Evolutionary conservation across 2,797 vertebrate species (phyloP).

Genomic region (Cyclura pinguis): DNA sequence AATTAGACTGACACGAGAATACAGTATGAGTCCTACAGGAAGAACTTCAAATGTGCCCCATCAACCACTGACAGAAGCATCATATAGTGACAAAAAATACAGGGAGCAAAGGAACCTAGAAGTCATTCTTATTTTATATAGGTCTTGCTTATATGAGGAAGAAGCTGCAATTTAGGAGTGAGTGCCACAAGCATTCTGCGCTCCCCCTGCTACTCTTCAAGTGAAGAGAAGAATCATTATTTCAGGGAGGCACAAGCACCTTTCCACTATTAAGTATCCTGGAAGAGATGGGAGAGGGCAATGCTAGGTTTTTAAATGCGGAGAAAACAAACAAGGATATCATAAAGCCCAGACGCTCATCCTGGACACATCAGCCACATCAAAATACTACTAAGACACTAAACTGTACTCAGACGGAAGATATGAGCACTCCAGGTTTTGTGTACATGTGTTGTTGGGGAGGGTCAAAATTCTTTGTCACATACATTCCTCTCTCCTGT

Average conservation of each 20-base stretch:
- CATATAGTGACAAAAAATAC: background rate
- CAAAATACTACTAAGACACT: background rate
- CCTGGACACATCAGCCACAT: no score
- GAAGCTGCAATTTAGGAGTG: no score
- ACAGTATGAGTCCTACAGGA: background rate
- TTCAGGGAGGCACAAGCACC: background rate
- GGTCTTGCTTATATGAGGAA: background rate
- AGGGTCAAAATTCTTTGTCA: no score
- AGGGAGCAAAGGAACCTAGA: background rate
- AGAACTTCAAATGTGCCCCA: background rate
- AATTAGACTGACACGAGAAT: background rate
- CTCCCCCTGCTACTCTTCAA: no score
- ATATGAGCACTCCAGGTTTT: background rate
- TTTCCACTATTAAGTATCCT: background rate
- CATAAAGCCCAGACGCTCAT: background rate
- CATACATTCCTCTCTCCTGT: no score
- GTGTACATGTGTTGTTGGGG: no score
- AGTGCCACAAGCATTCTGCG: background rate
- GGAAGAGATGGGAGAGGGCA: background rate
- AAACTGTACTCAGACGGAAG: background rate
- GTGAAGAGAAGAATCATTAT: background rate
- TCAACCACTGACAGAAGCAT: background rate
- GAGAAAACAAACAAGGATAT: background rate
- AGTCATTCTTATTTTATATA: background rate
- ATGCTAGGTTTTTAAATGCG: background rate